Conservation (phyloP, 2,888 invertebrate species). For the Eupithecia tripunctaria region DNA sequence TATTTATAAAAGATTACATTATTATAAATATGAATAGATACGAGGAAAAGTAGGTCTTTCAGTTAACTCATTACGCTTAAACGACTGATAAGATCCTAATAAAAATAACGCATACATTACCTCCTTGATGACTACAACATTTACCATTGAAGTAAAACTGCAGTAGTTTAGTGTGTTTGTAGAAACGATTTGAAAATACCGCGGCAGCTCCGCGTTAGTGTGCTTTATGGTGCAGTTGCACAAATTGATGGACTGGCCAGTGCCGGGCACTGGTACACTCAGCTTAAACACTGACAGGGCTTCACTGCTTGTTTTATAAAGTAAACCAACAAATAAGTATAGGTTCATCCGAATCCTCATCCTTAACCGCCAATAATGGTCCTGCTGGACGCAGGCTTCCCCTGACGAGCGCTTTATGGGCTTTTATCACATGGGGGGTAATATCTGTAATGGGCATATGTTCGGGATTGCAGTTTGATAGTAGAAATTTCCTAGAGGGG, state of each 20-base stretch:
- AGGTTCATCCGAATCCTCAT: too few relatives aligned
- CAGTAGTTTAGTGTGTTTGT: slow-evolving; percentile 10
- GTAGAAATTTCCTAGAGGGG: too few relatives aligned
- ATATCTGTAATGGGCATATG: too few relatives aligned
- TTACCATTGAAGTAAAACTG: slow-evolving; percentile 17
- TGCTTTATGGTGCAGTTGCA: slow-evolving; percentile 43
- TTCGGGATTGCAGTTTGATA: too few relatives aligned
- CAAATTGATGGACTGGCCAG: slow-evolving; percentile 41
- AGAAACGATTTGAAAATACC: slow-evolving; percentile 35
- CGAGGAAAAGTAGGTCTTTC: too few relatives aligned
- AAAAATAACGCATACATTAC: neutral
- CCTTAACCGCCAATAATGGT: too few relatives aligned
- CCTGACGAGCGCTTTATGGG: too few relatives aligned
- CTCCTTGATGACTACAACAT: neutral
- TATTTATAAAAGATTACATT: too few relatives aligned
- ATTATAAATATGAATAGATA: neutral
- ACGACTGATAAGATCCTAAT: neutral
- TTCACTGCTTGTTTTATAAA: neutral
- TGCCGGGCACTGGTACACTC: neutral
- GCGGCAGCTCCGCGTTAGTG: slow-evolving; percentile 22
- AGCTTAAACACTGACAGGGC: neutral
- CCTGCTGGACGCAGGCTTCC: too few relatives aligned
- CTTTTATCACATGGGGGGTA: too few relatives aligned
- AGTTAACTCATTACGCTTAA: neutral
- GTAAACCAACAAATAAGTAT: neutral